These are phyloP conservation scores for Drosophila paulistorum DNA, from an alignment of 1,140 invertebrate species.

Conservation along the genomic window DNA sequence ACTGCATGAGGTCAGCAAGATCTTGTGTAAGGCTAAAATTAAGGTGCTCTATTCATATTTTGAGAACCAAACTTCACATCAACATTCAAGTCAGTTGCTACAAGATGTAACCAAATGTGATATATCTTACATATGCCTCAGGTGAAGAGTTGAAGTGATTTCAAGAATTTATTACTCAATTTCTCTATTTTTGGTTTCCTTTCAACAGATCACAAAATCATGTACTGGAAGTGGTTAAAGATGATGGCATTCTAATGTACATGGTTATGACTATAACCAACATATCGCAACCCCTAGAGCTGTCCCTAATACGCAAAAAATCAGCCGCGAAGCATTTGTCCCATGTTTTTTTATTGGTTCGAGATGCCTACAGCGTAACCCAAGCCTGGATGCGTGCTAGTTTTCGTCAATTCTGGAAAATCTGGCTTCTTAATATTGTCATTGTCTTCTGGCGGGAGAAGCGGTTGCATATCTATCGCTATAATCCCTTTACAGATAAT, in stretches of 20 bases:
- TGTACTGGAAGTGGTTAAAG: constrained; percentile 56
- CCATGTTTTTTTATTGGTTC: constrained; percentile 64
- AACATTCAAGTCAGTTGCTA: constrained; percentile 68
- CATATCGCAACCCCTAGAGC: constrained; percentile 56
- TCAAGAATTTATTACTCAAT: background rate
- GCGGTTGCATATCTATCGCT: constrained; percentile 64
- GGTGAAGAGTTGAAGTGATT: constrained; percentile 33
- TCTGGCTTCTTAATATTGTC: constrained; percentile 74
- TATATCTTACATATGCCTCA: constrained; percentile 71
- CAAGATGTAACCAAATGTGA: constrained; percentile 64
- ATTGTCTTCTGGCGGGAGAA: constrained; percentile 58
- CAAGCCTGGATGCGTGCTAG: constrained; percentile 64
- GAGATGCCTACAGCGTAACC: constrained; percentile 47
- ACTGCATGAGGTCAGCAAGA: constrained; percentile 48
- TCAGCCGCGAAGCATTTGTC: constrained; percentile 72
- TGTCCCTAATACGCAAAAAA: constrained; percentile 68
- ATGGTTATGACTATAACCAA: constrained; percentile 74
- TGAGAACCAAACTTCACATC: constrained; percentile 61
- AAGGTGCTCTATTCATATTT: constrained; percentile 73
- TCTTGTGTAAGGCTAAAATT: constrained; percentile 48
- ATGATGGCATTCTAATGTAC: constrained; percentile 75
- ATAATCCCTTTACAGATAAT: constrained; percentile 69
- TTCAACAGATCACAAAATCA: constrained; percentile 52
- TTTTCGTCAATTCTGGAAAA: constrained; percentile 73
- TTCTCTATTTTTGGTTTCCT: background rate